A percentile compares a stretch with the other conserved stretches of the same genome.
These are phyloP conservation scores for Brienomyrus longianalis DNA, from an alignment of 2,113 vertebrate genomes.

Conservation along the genomic window DNA sequence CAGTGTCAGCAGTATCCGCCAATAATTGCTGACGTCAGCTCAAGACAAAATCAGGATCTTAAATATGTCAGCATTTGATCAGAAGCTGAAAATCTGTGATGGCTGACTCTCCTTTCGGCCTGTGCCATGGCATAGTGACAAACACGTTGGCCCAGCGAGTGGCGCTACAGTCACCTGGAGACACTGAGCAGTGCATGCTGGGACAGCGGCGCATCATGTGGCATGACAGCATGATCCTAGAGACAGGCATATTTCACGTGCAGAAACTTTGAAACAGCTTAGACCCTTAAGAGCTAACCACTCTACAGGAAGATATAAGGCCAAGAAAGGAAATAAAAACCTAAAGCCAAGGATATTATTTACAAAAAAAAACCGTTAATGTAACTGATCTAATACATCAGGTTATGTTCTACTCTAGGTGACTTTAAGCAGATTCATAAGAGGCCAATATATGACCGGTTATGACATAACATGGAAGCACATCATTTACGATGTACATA, in stretches of 20 bases:
- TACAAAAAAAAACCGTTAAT: neutral
- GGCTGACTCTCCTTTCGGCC: neutral
- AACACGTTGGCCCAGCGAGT: neutral
- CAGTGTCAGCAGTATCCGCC: neutral
- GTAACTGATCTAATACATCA: neutral
- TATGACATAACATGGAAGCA: neutral
- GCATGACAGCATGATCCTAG: neutral
- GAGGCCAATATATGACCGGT: neutral
- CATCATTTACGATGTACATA: neutral
- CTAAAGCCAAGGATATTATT: neutral
- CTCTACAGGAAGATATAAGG: neutral
- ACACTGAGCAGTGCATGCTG: neutral
- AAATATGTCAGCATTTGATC: too few species aligned
- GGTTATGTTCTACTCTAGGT: neutral
- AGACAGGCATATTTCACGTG: neutral
- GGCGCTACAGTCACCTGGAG: neutral
- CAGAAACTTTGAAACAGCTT: neutral
- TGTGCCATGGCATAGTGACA: neutral
- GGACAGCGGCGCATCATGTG: neutral
- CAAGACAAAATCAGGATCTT: neutral
- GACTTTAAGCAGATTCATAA: neutral
- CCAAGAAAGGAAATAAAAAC: neutral
- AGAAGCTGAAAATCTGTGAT: neutral
- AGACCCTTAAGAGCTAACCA: neutral
- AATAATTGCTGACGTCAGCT: neutral